phyloP scores from a whole-genome alignment of 1,140 invertebrate species.

The Drosophila aff. region DNA sequence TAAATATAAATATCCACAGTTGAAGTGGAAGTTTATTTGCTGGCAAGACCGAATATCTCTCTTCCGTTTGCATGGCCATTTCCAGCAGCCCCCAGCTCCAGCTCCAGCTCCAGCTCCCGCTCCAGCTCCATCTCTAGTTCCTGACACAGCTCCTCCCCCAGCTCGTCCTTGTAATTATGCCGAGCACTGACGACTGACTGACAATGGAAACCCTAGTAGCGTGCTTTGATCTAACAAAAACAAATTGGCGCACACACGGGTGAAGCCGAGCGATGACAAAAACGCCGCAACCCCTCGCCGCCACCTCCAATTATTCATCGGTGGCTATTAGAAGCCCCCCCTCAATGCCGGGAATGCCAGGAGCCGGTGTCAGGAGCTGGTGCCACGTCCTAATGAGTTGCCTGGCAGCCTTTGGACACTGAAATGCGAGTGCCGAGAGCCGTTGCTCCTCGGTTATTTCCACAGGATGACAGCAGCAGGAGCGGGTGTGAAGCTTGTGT shows the following conservation, averaged over 20 bases:
- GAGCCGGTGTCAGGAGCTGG: constrained; percentile 21
- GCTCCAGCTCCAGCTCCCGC: neutral
- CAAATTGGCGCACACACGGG: constrained; percentile 57
- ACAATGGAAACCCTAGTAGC: constrained; percentile 77
- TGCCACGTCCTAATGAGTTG: constrained; percentile 74
- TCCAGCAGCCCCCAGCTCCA: neutral
- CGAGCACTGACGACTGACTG: constrained; percentile 16
- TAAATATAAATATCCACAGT: neutral
- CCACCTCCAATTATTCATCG: constrained; percentile 60
- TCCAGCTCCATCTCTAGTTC: neutral
- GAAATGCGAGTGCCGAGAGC: constrained; percentile 70
- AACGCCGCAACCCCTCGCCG: constrained; percentile 32
- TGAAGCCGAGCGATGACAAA: constrained; percentile 46
- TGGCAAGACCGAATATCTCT: neutral
- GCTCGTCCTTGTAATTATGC: constrained; percentile 31
- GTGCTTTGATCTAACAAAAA: constrained; percentile 75
- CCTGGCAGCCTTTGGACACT: constrained; percentile 65
- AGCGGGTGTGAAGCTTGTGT: neutral
- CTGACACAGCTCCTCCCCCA: neutral
- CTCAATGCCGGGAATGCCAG: neutral
- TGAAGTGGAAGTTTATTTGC: constrained; percentile 8
- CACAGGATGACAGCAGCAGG: constrained; percentile 4
- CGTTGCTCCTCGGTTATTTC: constrained; percentile 62
- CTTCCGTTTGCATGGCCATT: constrained; percentile 8
- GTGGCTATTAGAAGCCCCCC: constrained; percentile 43